Evolutionary conservation across 2,797 vertebrate genomes (phyloP).

Genomic region (Sebastolobus altivelis): DNA sequence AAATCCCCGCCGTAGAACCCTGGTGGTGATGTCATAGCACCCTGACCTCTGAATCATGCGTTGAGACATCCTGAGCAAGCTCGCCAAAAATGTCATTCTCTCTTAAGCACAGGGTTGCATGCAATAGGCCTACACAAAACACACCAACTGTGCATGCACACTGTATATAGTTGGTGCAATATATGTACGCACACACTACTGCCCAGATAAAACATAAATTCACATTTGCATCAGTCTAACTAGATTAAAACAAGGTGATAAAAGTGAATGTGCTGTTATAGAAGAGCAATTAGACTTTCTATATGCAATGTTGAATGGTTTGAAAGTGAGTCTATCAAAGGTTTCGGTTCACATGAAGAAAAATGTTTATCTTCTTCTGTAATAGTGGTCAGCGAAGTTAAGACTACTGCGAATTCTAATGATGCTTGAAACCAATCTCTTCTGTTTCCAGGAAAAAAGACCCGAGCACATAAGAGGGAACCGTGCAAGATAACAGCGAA

Average conservation of each 20-base stretch:
- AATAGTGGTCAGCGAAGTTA: conserved; percentile 47
- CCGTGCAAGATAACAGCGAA: conserved; percentile 51
- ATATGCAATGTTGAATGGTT: conserved; percentile 1
- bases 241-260: conserved; percentile 39
- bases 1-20: conserved; percentile 59
- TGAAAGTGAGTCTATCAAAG: conserved; percentile 31
- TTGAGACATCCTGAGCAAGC: conserved; percentile 48
- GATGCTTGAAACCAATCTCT: conserved; percentile 68
- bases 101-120: not conserved
- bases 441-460: conserved; percentile 69
- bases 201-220: conserved; percentile 21
- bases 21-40: conserved; percentile 75
- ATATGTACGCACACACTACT: not conserved
- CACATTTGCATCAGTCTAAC: not conserved
- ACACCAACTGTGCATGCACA: not conserved
- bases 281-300: conserved; percentile 13
- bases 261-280: conserved; percentile 11
- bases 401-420: conserved; percentile 63
- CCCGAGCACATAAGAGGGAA: conserved; percentile 29
- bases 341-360: conserved; percentile 38
- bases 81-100: conserved; percentile 44
- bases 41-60: conserved; percentile 67
- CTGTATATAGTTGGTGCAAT: not conserved
- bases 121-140: not conserved
- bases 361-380: conserved; percentile 57